These are phyloP conservation scores for Panthera leo DNA, from an alignment of 2,113 vertebrate species.

Conservation along the genomic window DNA sequence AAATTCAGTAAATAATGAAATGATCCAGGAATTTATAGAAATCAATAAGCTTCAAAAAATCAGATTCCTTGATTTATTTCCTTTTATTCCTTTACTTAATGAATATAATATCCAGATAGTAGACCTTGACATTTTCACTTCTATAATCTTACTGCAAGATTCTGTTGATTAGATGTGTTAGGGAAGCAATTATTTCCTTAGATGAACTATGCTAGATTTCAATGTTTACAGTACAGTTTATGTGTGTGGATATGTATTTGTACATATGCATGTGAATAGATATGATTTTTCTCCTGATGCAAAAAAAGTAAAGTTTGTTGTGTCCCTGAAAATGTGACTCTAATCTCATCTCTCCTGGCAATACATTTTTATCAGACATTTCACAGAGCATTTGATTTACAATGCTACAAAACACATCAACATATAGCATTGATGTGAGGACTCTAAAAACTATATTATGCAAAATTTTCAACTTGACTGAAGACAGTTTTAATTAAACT, in stretches of 20 bases:
- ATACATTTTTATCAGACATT: slow-evolving; percentile 25
- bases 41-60: not conserved
- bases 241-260: not conserved
- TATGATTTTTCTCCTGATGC: not conserved
- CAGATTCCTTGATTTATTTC: not conserved
- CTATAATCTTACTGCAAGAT: not conserved
- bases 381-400: slow-evolving; percentile 34
- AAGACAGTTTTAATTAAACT: slow-evolving; percentile 79
- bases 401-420: slow-evolving; percentile 42
- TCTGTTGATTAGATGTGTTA: not conserved
- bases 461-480: slow-evolving; percentile 48
- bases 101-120: not conserved
- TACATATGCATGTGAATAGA: not conserved
- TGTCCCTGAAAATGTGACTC: not conserved
- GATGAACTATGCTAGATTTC: not conserved
- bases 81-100: not conserved
- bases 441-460: slow-evolving; percentile 35
- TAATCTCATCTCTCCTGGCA: slow-evolving; percentile 20
- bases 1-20: not conserved
- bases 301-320: not conserved
- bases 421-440: slow-evolving; percentile 57
- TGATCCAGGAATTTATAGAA: not conserved
- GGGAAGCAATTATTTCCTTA: not conserved
- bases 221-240: not conserved
- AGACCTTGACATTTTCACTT: not conserved